Percentiles rank a stretch among this genome's conserved stretches.
Conservation (phyloP, 2,888 invertebrate species). For the Drosophila neotestacea region DNA sequence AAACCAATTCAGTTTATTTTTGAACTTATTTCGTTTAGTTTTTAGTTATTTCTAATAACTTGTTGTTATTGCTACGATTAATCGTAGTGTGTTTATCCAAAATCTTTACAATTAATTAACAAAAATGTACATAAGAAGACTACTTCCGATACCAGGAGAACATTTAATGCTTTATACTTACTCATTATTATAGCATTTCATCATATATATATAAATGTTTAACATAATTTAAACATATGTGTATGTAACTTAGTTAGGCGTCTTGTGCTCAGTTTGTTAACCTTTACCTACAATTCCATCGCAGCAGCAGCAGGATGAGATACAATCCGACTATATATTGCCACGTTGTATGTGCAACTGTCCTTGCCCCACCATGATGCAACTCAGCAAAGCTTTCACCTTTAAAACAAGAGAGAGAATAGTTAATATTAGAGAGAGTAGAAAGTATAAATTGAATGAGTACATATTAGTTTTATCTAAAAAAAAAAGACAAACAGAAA, state of each 20-base stretch:
- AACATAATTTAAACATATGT: conserved; percentile 7
- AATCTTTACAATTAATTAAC: conserved; percentile 76
- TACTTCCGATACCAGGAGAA: conserved; percentile 26
- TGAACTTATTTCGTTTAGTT: conserved; percentile 51
- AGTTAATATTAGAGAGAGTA: neutral
- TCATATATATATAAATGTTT: conserved; percentile 17
- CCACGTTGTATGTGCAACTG: conserved; percentile 59
- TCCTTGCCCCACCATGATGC: conserved; percentile 86
- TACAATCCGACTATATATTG: conserved; percentile 66
- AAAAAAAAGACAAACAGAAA: too few species aligned
- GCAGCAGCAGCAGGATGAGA: conserved; percentile 62
- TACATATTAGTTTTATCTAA: too few species aligned
- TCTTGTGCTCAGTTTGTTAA: conserved; percentile 42
- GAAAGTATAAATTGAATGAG: too few species aligned
- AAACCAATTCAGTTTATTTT: conserved; percentile 53
- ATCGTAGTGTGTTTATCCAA: conserved; percentile 21
- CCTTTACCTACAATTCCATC: conserved; percentile 75
- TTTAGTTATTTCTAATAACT: conserved; percentile 81
- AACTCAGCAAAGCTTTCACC: conserved; percentile 88
- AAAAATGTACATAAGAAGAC: conserved; percentile 60
- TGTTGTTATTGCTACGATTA: conserved; percentile 2
- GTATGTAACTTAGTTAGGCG: conserved; percentile 26
- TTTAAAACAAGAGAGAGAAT: conserved; percentile 60
- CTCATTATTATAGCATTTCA: conserved; percentile 5
- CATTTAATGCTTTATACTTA: conserved; percentile 32